Conservation (phyloP, 2,113 vertebrate genomes). For the Chiloscyllium plagiosum region DNA sequence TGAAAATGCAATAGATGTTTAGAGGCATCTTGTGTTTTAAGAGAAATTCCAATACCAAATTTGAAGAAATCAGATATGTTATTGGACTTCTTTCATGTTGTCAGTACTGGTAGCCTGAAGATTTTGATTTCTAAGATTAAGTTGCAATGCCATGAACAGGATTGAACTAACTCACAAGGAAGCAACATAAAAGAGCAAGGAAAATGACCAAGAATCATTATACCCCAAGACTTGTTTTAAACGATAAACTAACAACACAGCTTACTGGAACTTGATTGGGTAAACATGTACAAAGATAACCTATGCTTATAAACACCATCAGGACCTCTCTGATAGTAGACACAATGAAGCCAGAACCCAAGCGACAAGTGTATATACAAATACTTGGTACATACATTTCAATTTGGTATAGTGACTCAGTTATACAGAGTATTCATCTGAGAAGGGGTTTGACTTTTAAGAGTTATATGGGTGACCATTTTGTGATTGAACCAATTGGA, state of each 20-base stretch:
- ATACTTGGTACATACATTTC: too few species aligned
- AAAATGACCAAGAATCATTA: neutral
- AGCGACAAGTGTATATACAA: neutral
- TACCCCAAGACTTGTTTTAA: neutral
- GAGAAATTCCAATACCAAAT: neutral
- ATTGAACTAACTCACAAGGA: neutral
- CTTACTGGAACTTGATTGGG: neutral
- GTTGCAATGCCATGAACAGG: neutral
- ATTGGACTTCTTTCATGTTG: neutral
- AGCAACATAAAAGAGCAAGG: neutral
- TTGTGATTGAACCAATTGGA: neutral
- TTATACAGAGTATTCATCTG: neutral
- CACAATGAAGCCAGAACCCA: neutral
- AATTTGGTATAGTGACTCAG: neutral
- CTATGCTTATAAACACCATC: neutral
- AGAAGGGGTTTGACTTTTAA: neutral
- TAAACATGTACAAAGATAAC: neutral
- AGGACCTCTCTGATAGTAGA: neutral
- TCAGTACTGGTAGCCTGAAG: neutral
- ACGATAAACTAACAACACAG: neutral
- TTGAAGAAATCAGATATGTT: neutral
- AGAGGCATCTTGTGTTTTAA: neutral
- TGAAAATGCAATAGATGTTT: neutral
- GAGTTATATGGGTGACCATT: neutral
- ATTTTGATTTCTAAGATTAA: neutral